phyloP scores from a whole-genome alignment of 1,140 invertebrate species.

The Doryteuthis pealeii region DNA sequence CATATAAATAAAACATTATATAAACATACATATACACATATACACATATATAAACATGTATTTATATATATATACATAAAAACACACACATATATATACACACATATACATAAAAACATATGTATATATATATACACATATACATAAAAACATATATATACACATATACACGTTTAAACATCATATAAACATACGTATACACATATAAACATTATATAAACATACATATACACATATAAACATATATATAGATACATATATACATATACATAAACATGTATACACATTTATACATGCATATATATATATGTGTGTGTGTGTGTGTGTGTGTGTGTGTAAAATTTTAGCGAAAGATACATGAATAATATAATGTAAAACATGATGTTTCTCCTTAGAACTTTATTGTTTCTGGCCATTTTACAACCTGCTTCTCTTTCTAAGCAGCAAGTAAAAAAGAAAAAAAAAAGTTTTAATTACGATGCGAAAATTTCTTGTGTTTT shows the following conservation, averaged over 20 bases:
- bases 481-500: too few species aligned
- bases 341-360: too few species aligned
- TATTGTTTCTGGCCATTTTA: too few species aligned
- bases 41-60: neutral
- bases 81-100: neutral
- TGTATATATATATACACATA: neutral
- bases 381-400: too few species aligned
- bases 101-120: neutral
- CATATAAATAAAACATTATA: neutral
- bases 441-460: too few species aligned
- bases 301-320: neutral
- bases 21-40: neutral
- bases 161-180: neutral
- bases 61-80: slow-evolving; percentile 2
- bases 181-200: neutral
- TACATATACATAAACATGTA: neutral
- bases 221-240: neutral
- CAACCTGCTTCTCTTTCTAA: too few species aligned
- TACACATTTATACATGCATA: neutral
- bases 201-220: neutral
- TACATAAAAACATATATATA: too few species aligned
- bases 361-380: too few species aligned
- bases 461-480: too few species aligned
- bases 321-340: too few species aligned
- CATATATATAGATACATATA: neutral